A percentile compares a stretch with the other conserved stretches of the same genome.
These are phyloP conservation scores for Tretioscincus oriximinensis DNA, from an alignment of 2,113 vertebrate species.

Conservation along the genomic window DNA sequence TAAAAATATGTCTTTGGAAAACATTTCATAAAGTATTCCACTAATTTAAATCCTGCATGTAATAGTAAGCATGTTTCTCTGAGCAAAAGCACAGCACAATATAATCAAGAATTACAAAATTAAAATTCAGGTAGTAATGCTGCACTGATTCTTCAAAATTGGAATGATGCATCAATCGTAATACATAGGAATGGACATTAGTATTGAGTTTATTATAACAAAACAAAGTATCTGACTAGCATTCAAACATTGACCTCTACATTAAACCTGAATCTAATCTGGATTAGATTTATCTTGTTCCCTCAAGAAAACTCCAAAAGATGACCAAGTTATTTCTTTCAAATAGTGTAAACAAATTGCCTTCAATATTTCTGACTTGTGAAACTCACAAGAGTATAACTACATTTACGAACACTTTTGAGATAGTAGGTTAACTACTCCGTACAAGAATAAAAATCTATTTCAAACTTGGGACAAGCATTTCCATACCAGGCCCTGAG, in stretches of 20 bases:
- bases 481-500: too few species aligned
- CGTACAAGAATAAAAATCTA: too few species aligned
- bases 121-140: neutral
- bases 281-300: constrained; percentile 48
- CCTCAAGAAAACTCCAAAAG: constrained; percentile 17
- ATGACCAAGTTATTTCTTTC: neutral
- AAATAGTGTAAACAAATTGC: neutral
- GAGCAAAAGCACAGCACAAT: neutral
- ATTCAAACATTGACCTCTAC: constrained; percentile 46
- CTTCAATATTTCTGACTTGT: fast-evolving
- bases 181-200: neutral
- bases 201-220: constrained; percentile 33
- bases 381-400: neutral
- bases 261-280: constrained; percentile 46
- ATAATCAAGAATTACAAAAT: constrained; percentile 6
- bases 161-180: neutral
- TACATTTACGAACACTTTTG: too few species aligned
- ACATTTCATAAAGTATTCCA: neutral
- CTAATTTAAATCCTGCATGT: neutral
- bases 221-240: constrained; percentile 50
- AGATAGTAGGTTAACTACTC: too few species aligned
- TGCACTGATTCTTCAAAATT: neutral
- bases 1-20: neutral
- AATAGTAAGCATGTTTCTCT: neutral
- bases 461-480: too few species aligned